These are phyloP conservation scores for Pseudoatta argentina DNA, from an alignment of 1,140 invertebrate species.

Conservation along the genomic window DNA sequence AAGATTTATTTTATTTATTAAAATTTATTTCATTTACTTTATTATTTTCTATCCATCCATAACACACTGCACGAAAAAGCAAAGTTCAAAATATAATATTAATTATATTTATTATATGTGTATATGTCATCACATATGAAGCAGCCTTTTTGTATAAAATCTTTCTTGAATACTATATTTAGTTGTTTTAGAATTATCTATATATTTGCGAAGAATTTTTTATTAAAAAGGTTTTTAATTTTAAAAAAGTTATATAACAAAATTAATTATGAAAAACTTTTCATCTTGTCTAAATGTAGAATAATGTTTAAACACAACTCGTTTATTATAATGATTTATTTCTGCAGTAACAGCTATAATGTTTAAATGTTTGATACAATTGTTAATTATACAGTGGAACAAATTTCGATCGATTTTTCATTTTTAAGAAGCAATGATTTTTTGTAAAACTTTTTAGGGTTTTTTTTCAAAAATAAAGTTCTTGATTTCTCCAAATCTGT, in stretches of 20 bases:
- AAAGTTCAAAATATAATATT: neutral
- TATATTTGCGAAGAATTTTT: neutral
- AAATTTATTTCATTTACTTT: neutral
- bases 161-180: neutral
- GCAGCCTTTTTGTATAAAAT: neutral
- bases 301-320: neutral
- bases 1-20: slow-evolving; percentile 11
- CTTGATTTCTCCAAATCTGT: too few species aligned
- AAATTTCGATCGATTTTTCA: neutral
- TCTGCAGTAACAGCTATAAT: neutral
- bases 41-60: neutral
- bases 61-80: neutral
- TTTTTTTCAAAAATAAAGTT: too few species aligned
- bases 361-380: neutral
- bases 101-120: neutral
- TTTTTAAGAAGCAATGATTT: too few species aligned
- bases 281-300: neutral
- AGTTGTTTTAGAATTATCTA: neutral
- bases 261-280: neutral
- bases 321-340: neutral
- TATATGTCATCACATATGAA: neutral
- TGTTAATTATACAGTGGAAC: neutral
- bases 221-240: slow-evolving; percentile 6
- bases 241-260: neutral
- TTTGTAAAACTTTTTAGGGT: too few species aligned